Conservation (phyloP, 2,113 vertebrate species). For the Atherinomorus stipes region DNA sequence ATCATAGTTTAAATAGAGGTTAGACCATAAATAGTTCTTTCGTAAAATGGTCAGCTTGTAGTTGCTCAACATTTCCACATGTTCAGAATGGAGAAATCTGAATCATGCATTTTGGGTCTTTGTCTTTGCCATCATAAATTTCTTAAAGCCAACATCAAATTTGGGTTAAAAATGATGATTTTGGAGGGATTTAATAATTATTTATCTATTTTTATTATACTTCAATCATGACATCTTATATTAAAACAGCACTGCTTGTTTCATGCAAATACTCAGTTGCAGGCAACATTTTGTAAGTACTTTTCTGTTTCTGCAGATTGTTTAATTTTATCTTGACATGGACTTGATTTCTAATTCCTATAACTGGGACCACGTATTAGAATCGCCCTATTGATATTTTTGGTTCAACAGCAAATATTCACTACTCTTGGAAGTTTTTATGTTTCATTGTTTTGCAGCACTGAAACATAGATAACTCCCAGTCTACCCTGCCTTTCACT, state of each 20-base stretch:
- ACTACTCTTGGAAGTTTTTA: too few relatives aligned
- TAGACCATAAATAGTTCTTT: slow-evolving; percentile 25
- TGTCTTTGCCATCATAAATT: slow-evolving; percentile 8
- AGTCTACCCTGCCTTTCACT: too few relatives aligned
- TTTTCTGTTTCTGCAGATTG: neutral
- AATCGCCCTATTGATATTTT: too few relatives aligned
- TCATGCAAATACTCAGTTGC: neutral
- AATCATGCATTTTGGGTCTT: slow-evolving; percentile 26
- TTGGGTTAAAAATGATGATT: slow-evolving; percentile 23
- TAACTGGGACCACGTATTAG: too few relatives aligned
- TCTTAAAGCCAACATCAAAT: neutral
- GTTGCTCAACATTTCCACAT: slow-evolving; percentile 42
- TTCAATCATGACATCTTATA: neutral
- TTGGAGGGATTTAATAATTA: too few relatives aligned
- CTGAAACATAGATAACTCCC: too few relatives aligned
- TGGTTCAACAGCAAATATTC: too few relatives aligned
- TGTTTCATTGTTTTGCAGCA: too few relatives aligned
- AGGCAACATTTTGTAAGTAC: neutral
- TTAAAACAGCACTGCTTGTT: slow-evolving; percentile 3
- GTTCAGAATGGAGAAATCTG: slow-evolving; percentile 23
- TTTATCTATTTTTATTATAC: neutral
- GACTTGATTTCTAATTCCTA: too few relatives aligned
- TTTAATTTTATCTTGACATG: neutral
- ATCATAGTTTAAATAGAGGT: slow-evolving; percentile 34
- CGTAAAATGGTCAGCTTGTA: neutral